These are phyloP conservation scores for Rhabdornis inornatus DNA, from an alignment of 2,113 vertebrate genomes.

Conservation along the genomic window DNA sequence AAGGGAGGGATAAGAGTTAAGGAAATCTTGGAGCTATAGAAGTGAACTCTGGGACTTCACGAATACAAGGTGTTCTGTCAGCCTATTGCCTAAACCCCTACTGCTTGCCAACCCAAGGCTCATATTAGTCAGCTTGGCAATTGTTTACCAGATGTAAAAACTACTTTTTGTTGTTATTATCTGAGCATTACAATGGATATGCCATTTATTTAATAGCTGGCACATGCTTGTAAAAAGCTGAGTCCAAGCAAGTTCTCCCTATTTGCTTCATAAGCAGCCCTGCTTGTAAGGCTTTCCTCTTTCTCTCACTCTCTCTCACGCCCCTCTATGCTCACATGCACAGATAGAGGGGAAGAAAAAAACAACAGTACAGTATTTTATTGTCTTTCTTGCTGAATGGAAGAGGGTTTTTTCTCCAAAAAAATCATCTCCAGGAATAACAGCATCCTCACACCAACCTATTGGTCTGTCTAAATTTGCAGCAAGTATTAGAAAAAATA, in stretches of 20 bases:
- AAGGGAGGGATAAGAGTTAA: not conserved
- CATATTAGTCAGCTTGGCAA: not conserved
- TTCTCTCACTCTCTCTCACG: too few relatives aligned
- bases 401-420: not conserved
- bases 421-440: not conserved
- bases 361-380: not conserved
- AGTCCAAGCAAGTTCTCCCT: not conserved
- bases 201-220: not conserved
- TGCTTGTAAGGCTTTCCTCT: not conserved
- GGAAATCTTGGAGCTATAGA: not conserved
- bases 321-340: rapidly evolving
- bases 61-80: not conserved
- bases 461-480: not conserved
- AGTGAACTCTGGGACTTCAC: not conserved
- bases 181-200: not conserved
- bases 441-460: not conserved
- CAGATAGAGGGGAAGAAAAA: not conserved
- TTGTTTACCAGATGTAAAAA: not conserved
- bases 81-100: not conserved
- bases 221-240: not conserved
- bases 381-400: not conserved
- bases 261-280: not conserved
- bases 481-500: not conserved
- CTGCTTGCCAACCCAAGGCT: not conserved
- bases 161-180: not conserved